Evolutionary conservation across 2,797 vertebrate species (phyloP), one percentile per base, ranked within the genome.

Genomic region (Falco rusticolus): DNA sequence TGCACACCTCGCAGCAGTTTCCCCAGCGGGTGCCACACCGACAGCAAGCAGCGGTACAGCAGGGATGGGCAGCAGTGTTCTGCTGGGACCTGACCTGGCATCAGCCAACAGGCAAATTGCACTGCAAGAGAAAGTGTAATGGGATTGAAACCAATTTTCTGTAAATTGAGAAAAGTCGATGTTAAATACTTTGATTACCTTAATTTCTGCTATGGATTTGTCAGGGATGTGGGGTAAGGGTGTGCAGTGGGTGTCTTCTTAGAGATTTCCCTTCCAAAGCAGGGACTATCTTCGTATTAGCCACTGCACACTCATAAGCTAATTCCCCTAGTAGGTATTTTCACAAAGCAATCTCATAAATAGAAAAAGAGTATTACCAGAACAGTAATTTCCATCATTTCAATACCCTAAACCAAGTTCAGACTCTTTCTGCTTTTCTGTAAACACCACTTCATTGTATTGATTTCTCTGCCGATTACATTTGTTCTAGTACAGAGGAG

Each of bases 271-370:
- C 63, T 90, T 80, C 56, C 47, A 80, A 70, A 79, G 50, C 43
- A 51, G 20, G 11, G 29, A 51, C 50, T 51, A 56, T 48, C 47
- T 72, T 81, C 57, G 3, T 45, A 37, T 80, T 65, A 83, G 31
- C 25, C 13, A 25, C 56, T 28, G 34, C 26, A 60, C 10, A 31
- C 3, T 51, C 33, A 33, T 60, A 79, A 87, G 26, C 13, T 70
- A 65, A 90, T 83, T 87, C 10, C 37, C 66, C 61, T 56, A 45
- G 50, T 29, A 72, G 31, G 5, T 25, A 37, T 80, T 91, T 90
- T 87, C 68, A 89, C 43, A 83, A 93, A 93, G 69, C 47, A 65
- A 63, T 70, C 68, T 83, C 43, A 90, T 57, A 87, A 94, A 48
- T 56, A 80, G 77, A 88, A 63, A 51, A 13, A 43, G 16, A 87